Evolutionary conservation across 2,113 vertebrate species (phyloP), one percentile per base, ranked within the genome.

Genomic region (Pyxicephalus adspersus): DNA sequence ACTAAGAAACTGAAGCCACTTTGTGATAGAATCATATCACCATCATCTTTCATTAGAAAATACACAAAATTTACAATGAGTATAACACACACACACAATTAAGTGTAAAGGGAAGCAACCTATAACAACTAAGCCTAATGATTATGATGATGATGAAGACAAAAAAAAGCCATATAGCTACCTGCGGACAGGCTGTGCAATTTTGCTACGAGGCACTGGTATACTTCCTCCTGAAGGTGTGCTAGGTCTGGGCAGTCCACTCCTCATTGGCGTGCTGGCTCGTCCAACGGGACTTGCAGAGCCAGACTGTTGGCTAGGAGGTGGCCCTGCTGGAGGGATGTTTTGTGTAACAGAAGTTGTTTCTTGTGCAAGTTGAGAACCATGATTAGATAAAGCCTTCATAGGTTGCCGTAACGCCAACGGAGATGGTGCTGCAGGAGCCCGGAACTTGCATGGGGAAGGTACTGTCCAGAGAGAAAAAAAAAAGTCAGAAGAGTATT

Each of bases 161-260:
- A 3, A 77, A 45, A 7, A 18, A 2, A 1, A 28, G 3, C 4
- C 1, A 22, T 57, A 63, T 22, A 38, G 92, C 87, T 88, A 98
- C 98, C 98, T 96, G 90, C 97, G 96, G 78, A 98, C 94, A 77
- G 98, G 96, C 83, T 99, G 98, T 86, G 94, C 96, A 93, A 99
- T 92, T 87, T 98, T 98, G 93, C 96, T 99, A 70, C 97, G 96
- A 89, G 98, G 96, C 93, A 97, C 92, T 88, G 97, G 95, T 87
- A 98, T 94, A 54, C 95, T 94, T 84, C 95, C 96, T 0, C 91
- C 28, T 45, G 95, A 87, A 83, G 92, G 91, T 85, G 94, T 95
- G 83, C 96, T 98, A 66, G 96, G 96, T 85, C 97, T 96, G 86
- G 98, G 93, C 86, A 96, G 93, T 75, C 96, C 95, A 84, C 97